A percentile compares a stretch with the other conserved stretches of the same genome.
phyloP scores from a whole-genome alignment of 37 sponge, comb jelly and placozoan genomes.

The Chondrilla cf. caribensis region DNA sequence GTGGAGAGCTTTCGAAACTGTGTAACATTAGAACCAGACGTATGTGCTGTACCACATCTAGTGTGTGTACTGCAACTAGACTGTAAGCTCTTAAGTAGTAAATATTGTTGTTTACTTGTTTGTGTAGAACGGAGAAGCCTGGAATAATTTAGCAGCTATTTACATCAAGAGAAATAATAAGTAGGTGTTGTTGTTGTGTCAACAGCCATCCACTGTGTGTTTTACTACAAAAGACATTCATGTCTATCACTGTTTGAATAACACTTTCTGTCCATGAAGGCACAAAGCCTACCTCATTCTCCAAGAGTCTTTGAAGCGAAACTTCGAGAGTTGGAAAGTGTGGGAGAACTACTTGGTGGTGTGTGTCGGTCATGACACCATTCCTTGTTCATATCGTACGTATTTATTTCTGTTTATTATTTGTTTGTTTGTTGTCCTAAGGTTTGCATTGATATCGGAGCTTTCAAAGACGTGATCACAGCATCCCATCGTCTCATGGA shows the following conservation, averaged over 20 bases:
- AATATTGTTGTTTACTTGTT: no score
- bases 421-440: conserved; percentile 6
- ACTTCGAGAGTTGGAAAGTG: conserved; percentile 85
- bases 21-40: conserved; percentile 78
- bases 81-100: no score
- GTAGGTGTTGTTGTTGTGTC: conserved; percentile 30
- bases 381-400: no score
- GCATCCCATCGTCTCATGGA: conserved; percentile 79
- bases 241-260: no score
- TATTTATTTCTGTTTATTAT: background rate
- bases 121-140: conserved; percentile 78
- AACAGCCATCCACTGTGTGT: no score
- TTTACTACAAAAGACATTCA: no score
- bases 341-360: conserved; percentile 96
- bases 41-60: no score
- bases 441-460: conserved; percentile 74
- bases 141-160: conserved; percentile 86
- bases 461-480: conserved; percentile 52
- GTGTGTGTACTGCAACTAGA: no score
- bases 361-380: no score
- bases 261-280: conserved; percentile 30
- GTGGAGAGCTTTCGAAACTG: conserved; percentile 65
- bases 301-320: conserved; percentile 73
- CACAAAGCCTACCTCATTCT: conserved; percentile 50
- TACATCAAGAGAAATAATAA: conserved; percentile 72